A percentile compares a stretch with the other conserved stretches of the same genome.
These are phyloP conservation scores for Oscheius onirici DNA, from an alignment of 2,888 invertebrate species.

Conservation along the genomic window DNA sequence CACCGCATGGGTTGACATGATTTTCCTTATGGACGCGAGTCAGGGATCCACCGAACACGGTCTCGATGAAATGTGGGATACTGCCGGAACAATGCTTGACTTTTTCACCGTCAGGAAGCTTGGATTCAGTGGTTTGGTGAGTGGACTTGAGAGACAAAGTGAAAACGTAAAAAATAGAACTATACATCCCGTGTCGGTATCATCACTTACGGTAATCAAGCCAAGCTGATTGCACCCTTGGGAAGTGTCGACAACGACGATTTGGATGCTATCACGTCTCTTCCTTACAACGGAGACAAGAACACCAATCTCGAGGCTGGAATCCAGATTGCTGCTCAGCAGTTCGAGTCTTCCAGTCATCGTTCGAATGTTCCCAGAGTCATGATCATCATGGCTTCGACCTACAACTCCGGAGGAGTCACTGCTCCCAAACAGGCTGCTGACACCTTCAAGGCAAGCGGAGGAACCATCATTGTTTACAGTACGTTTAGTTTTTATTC, in stretches of 20 bases:
- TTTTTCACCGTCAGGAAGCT: conserved; percentile 6
- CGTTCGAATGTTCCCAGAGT: conserved; percentile 19
- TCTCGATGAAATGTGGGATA: conserved; percentile 13
- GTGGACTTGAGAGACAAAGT: background rate
- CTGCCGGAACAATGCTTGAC: background rate
- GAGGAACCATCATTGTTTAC: conserved; percentile 29
- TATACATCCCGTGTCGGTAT: conserved; percentile 22
- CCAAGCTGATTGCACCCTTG: background rate
- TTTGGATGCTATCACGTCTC: background rate
- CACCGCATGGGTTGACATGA: conserved; percentile 16
- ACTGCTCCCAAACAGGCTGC: conserved; percentile 15
- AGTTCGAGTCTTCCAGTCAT: conserved; percentile 13
- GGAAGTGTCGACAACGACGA: conserved; percentile 22
- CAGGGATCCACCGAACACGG: background rate
- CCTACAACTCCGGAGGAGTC: conserved; percentile 5
- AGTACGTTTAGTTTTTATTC: background rate
- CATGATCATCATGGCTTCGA: conserved; percentile 20
- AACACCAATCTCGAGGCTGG: conserved; percentile 16
- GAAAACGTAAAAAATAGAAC: background rate
- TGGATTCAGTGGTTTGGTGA: background rate
- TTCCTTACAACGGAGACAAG: background rate
- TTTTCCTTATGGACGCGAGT: conserved; percentile 13
- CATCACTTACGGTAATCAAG: background rate
- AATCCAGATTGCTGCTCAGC: conserved; percentile 3
- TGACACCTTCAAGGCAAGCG: conserved; percentile 23